phyloP scores from a whole-genome alignment of 2,888 invertebrate species.

The Tinea semifulvella region DNA sequence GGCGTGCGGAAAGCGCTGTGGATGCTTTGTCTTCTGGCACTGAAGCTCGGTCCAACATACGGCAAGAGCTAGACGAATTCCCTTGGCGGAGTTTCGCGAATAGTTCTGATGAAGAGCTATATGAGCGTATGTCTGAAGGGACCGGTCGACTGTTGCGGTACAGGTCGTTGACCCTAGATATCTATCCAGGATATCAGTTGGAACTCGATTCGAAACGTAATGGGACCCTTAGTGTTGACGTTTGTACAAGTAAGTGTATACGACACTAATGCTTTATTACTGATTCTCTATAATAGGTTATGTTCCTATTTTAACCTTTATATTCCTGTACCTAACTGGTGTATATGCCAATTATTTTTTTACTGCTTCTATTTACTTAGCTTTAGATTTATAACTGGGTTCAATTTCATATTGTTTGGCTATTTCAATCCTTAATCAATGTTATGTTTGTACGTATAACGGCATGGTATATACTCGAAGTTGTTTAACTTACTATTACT shows the following conservation, averaged over 20 bases:
- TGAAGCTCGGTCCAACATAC: slow-evolving; percentile 26
- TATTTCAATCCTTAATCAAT: too few species aligned
- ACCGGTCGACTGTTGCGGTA: slow-evolving; percentile 59
- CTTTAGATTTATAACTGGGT: too few species aligned
- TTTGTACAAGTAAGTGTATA: slow-evolving; percentile 50
- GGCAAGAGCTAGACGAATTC: slow-evolving; percentile 40
- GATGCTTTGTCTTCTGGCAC: slow-evolving; percentile 23
- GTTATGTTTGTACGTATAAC: too few species aligned
- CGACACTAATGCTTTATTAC: too few species aligned
- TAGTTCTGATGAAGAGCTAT: slow-evolving; percentile 53
- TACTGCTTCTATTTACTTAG: too few species aligned
- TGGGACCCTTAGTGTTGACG: slow-evolving; percentile 54
- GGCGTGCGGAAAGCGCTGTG: slow-evolving; percentile 52
- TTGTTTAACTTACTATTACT: too few species aligned
- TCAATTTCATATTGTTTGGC: too few species aligned
- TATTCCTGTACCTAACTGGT: too few species aligned
- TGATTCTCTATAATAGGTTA: too few species aligned
- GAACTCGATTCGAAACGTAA: slow-evolving; percentile 59
- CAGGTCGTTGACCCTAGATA: slow-evolving; percentile 53
- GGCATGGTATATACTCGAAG: too few species aligned
- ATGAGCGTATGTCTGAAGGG: slow-evolving; percentile 52
- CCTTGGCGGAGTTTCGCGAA: slow-evolving; percentile 50
- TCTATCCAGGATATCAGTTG: slow-evolving; percentile 59
- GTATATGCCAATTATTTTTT: too few species aligned
- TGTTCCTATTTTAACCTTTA: too few species aligned